Conservation (phyloP, 2,888 invertebrate species). For the Campopleginae sp. region DNA sequence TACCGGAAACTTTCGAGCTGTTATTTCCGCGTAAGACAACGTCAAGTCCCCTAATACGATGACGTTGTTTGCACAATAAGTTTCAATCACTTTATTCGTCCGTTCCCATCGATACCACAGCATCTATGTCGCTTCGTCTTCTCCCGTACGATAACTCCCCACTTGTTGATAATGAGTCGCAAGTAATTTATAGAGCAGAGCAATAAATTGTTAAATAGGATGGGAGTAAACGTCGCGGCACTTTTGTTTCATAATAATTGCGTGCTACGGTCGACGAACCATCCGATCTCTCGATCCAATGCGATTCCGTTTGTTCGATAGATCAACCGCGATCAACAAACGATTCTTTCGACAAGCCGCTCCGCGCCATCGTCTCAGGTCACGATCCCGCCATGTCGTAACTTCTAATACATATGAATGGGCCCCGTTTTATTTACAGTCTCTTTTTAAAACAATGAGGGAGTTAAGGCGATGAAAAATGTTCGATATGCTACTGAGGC, state of each 20-base stretch:
- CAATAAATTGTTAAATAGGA: conserved; percentile 9
- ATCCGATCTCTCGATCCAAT: conserved; percentile 7
- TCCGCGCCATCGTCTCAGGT: conserved; percentile 29
- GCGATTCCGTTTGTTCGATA: conserved; percentile 31
- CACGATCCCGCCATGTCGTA: conserved; percentile 40
- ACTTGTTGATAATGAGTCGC: conserved; percentile 19
- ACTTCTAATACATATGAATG: conserved; percentile 35
- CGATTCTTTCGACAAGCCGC: conserved; percentile 11
- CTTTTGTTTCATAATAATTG: conserved; percentile 39
- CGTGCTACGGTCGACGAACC: conserved; percentile 35
- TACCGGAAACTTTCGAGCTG: conserved; percentile 34
- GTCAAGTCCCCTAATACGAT: not conserved
- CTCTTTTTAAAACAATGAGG: conserved; percentile 11
- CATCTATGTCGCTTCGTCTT: not conserved
- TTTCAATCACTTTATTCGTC: not conserved
- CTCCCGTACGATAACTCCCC: not conserved
- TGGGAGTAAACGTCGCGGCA: conserved; percentile 26
- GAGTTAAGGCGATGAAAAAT: not conserved
- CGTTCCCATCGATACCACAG: not conserved
- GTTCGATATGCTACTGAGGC: conserved; percentile 1
- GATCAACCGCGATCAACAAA: conserved; percentile 21
- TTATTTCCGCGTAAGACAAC: not conserved
- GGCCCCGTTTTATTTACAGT: not conserved
- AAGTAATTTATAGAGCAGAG: conserved; percentile 16
- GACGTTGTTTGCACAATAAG: not conserved